phyloP scores from a whole-genome alignment of 2,888 invertebrate genomes.

The Oscheius myriophilus region DNA sequence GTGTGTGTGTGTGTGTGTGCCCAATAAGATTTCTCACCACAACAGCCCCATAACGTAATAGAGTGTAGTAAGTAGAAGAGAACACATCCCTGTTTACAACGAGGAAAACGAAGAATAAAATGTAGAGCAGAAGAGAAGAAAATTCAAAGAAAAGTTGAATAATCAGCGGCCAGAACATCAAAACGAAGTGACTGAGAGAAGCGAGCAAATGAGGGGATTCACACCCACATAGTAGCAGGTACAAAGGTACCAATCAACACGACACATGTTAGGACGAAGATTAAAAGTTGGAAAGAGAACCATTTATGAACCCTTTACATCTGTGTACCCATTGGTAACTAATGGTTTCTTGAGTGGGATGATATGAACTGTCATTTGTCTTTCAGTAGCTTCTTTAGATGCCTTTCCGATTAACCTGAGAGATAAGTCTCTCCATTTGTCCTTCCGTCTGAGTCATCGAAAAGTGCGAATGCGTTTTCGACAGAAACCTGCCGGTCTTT shows the following conservation, averaged over 20 bases:
- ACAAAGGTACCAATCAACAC: not conserved
- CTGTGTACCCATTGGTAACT: too few relatives aligned
- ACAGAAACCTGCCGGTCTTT: too few relatives aligned
- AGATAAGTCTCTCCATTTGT: not conserved
- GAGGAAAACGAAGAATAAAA: not conserved
- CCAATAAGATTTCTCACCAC: constrained; percentile 1
- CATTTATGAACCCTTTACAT: too few relatives aligned
- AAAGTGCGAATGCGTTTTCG: too few relatives aligned
- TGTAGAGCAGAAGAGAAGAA: constrained; percentile 4
- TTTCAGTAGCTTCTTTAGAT: not conserved
- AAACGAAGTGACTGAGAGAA: too few relatives aligned
- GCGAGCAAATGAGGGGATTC: not conserved
- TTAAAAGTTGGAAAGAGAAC: too few relatives aligned
- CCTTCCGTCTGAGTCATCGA: too few relatives aligned
- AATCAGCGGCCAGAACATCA: not conserved
- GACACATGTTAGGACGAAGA: too few relatives aligned
- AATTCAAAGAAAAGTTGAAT: not conserved
- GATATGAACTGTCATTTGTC: not conserved
- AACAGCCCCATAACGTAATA: constrained; percentile 8
- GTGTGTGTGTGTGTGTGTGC: too few relatives aligned
- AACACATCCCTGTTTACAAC: not conserved
- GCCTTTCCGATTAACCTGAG: not conserved
- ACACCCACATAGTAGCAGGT: not conserved
- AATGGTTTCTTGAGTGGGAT: not conserved
- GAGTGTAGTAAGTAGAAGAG: constrained; percentile 7